A percentile compares a stretch with the other conserved stretches of the same genome.
These are phyloP conservation scores for Eonycteris spelaea DNA, from an alignment of 2,113 vertebrate species.

Conservation along the genomic window DNA sequence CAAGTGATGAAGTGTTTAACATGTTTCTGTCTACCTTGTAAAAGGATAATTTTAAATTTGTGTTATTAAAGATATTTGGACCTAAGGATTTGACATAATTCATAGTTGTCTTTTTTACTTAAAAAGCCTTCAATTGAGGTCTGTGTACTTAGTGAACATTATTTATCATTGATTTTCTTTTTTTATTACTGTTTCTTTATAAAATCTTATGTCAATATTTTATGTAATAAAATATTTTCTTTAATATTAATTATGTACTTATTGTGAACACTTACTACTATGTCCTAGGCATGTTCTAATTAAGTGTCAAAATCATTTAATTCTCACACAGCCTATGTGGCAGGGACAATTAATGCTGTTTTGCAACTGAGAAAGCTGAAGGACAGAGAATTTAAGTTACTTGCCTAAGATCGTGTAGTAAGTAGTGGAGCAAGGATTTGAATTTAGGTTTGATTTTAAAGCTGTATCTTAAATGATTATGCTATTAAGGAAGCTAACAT, in stretches of 20 bases:
- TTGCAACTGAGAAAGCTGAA: neutral
- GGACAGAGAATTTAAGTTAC: neutral
- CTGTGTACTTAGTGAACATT: neutral
- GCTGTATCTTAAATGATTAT: neutral
- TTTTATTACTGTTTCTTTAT: neutral
- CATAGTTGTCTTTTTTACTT: neutral
- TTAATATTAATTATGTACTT: slow-evolving; percentile 3
- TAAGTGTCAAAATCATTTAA: neutral
- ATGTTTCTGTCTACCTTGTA: neutral
- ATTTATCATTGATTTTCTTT: neutral
- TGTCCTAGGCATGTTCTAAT: neutral
- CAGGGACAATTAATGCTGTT: neutral
- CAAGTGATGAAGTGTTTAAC: neutral
- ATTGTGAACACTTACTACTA: neutral
- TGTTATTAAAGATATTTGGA: neutral
- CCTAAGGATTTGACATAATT: neutral
- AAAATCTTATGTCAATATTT: neutral
- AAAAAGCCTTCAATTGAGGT: neutral
- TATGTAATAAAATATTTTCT: neutral
- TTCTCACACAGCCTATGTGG: neutral
- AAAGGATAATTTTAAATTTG: slow-evolving; percentile 1
- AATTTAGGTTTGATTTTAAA: neutral
- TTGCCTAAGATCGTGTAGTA: neutral
- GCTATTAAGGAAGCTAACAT: neutral
- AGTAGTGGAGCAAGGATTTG: neutral